Percentiles rank a stretch among this genome's conserved stretches.
Conservation (phyloP, 2,113 vertebrate genomes). For the Halcyon malimbica region DNA sequence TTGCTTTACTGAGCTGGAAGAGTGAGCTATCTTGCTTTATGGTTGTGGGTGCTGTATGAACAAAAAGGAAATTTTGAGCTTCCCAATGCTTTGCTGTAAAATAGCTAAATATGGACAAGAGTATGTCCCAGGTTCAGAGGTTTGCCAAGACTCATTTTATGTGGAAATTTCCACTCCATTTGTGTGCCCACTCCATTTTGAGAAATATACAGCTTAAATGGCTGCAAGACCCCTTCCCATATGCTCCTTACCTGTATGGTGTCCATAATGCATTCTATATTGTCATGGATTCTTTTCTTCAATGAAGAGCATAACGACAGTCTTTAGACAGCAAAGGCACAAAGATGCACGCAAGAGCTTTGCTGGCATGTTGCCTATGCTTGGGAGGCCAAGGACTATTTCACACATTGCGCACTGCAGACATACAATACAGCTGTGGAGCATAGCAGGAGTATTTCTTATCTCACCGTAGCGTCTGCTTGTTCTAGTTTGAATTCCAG, state of each 20-base stretch:
- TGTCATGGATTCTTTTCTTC: neutral
- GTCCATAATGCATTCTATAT: neutral
- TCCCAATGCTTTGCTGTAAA: neutral
- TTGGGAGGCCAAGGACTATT: constrained; percentile 46
- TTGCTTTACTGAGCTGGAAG: neutral
- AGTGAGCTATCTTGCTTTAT: neutral
- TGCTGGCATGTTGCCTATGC: constrained; percentile 38
- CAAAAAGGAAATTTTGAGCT: neutral
- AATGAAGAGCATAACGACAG: neutral
- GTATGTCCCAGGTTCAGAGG: neutral
- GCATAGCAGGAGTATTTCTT: constrained; percentile 48
- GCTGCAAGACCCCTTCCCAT: neutral
- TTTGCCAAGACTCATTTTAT: neutral
- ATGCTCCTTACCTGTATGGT: neutral
- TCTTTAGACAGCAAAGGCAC: constrained; percentile 30
- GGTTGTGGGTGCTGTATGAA: neutral
- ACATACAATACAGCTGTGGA: constrained; percentile 34
- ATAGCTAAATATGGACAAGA: neutral
- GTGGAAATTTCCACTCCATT: neutral
- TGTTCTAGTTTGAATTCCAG: constrained; percentile 60
- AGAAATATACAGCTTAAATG: neutral
- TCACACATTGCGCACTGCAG: constrained; percentile 9
- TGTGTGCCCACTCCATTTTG: neutral
- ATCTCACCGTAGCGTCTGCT: constrained; percentile 37
- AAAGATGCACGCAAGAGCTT: constrained; percentile 20